phyloP scores from a whole-genome alignment of 2,888 invertebrate genomes.

The Oxytorus armatus region DNA sequence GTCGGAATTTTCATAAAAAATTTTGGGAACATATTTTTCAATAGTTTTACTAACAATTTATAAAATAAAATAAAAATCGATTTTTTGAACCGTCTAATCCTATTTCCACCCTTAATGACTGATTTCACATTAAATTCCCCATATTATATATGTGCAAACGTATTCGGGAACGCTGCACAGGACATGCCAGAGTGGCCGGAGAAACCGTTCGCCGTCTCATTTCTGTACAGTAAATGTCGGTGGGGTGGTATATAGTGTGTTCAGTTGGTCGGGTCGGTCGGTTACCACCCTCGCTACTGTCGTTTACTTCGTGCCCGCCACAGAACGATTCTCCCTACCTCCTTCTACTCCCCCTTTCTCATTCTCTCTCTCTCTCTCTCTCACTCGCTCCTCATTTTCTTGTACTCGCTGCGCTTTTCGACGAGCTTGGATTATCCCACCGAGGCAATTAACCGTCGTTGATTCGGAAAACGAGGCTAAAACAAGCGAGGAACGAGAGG shows the following conservation, averaged over 20 bases:
- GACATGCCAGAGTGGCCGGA: constrained; percentile 1
- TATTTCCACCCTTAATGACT: neutral
- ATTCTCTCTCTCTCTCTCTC: constrained; percentile 12
- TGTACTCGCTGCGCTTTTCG: constrained; percentile 43
- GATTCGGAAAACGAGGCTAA: constrained; percentile 71
- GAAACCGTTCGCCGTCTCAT: constrained; percentile 44
- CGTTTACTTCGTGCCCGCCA: constrained; percentile 50
- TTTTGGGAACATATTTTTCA: too few species aligned
- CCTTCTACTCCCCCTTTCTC: neutral
- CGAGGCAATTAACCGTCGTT: constrained; percentile 71
- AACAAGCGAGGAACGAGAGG: constrained; percentile 61
- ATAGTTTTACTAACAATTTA: too few species aligned
- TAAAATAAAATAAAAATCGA: too few species aligned
- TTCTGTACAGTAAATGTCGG: constrained; percentile 35
- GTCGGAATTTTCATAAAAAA: too few species aligned
- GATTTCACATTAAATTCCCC: constrained; percentile 1
- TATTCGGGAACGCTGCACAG: neutral
- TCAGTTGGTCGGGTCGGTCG: constrained; percentile 62
- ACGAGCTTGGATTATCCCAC: constrained; percentile 69
- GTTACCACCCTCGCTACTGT: constrained; percentile 66
- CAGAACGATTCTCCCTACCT: constrained; percentile 27
- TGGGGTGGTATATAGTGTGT: constrained; percentile 38
- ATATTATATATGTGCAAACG: neutral
- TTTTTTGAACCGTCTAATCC: neutral
- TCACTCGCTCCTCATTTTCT: constrained; percentile 25